Evolutionary conservation across 2,113 vertebrate species (phyloP).

Genomic region (Brachypodius melanocephalos): DNA sequence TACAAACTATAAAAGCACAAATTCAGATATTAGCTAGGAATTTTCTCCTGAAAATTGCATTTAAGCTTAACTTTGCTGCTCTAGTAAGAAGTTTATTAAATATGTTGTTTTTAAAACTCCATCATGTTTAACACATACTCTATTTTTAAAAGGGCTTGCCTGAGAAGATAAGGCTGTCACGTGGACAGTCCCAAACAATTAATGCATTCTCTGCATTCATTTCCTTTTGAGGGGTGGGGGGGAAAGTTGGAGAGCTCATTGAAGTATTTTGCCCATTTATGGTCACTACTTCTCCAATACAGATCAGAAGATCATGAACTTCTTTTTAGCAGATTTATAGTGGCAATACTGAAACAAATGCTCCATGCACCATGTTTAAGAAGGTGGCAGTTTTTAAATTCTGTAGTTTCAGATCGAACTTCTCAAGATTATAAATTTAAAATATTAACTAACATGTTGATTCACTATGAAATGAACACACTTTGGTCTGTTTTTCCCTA

Average conservation of each 20-base stretch:
- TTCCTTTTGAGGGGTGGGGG: neutral
- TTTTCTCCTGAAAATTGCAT: neutral
- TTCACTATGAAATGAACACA: neutral
- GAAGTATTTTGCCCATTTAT: slow-evolving; percentile 49
- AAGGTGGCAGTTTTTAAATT: neutral
- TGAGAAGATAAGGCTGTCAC: slow-evolving; percentile 35
- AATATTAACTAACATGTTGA: neutral
- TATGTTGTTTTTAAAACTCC: neutral
- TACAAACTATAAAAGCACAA: neutral
- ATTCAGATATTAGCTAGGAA: neutral
- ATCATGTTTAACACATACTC: neutral
- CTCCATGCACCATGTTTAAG: neutral
- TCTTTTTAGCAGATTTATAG: neutral
- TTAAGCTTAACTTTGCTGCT: neutral
- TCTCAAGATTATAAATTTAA: neutral
- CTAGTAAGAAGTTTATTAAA: neutral
- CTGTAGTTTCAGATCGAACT: neutral
- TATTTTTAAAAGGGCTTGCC: slow-evolving; percentile 23
- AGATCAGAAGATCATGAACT: neutral
- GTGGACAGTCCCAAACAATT: slow-evolving; percentile 14
- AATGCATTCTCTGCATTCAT: slow-evolving; percentile 51
- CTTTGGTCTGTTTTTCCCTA: neutral
- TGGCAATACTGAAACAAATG: neutral
- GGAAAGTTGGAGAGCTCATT: neutral
- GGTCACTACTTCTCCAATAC: neutral